Conservation (phyloP, 2,113 vertebrate genomes). For the Gasterosteus aculeatus region DNA sequence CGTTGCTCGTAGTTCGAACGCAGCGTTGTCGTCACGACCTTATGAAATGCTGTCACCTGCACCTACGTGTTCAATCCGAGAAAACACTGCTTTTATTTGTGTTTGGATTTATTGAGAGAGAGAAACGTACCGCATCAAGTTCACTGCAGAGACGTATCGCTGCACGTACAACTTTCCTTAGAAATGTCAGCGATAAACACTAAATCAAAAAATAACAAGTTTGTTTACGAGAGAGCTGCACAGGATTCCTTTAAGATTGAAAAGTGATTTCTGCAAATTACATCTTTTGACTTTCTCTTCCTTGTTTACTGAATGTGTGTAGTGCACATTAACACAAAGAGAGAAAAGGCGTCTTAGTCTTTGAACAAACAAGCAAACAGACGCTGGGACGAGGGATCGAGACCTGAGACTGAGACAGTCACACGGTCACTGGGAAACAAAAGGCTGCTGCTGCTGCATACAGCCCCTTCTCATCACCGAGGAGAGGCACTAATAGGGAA, state of each 20-base stretch:
- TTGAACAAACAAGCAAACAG: slow-evolving; percentile 11
- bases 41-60: slow-evolving; percentile 4
- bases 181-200: not conserved
- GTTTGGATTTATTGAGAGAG: not conserved
- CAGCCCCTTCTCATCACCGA: slow-evolving; percentile 47
- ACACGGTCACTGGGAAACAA: slow-evolving; percentile 42
- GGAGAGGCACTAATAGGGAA: slow-evolving; percentile 67
- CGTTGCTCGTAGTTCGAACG: not conserved
- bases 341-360: slow-evolving; percentile 9
- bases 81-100: not conserved
- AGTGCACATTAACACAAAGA: not conserved
- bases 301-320: slow-evolving; percentile 8
- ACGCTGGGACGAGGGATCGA: not conserved
- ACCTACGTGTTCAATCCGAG: not conserved
- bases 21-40: not conserved
- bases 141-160: too few relatives aligned
- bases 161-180: too few relatives aligned
- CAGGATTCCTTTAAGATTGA: not conserved
- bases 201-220: slow-evolving; percentile 23
- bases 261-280: slow-evolving; percentile 15
- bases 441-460: slow-evolving; percentile 28
- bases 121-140: not conserved
- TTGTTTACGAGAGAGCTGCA: slow-evolving; percentile 23
- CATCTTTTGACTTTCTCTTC: not conserved
- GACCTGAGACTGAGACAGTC: slow-evolving; percentile 25